Evolutionary conservation across 2,113 vertebrate genomes (phyloP).

Genomic region (Anolis sagrei): DNA sequence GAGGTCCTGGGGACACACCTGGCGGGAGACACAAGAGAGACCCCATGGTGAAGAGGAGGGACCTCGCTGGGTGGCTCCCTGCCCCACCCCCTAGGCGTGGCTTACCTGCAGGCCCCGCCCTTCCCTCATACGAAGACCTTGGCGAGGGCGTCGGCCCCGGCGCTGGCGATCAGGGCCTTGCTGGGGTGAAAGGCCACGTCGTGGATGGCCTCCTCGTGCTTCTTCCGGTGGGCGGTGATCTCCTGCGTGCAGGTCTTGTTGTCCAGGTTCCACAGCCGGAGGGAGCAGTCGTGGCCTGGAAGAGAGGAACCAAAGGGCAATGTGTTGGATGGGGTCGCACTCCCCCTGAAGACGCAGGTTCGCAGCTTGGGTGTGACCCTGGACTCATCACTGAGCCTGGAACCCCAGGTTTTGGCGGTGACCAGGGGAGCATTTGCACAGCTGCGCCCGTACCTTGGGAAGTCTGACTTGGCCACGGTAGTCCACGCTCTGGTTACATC

Average conservation of each 20-base stretch:
- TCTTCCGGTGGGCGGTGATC: conserved; percentile 92
- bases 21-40: neutral
- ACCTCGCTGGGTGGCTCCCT: conserved; percentile 14
- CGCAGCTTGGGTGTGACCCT: no score
- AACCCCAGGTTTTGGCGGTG: no score
- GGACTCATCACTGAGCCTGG: no score
- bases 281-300: conserved; percentile 91
- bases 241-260: conserved; percentile 92
- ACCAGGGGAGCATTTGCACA: no score
- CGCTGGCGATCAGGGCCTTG: conserved; percentile 89
- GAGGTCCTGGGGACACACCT: conserved; percentile 2
- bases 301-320: neutral
- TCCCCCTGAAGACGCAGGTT: no score
- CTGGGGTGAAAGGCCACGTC: conserved; percentile 92
- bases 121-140: conserved; percentile 88
- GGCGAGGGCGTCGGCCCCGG: conserved; percentile 89
- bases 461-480: no score
- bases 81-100: neutral
- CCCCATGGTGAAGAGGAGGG: neutral
- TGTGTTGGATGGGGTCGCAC: no score
- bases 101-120: conserved; percentile 28
- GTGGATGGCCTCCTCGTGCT: conserved; percentile 92
- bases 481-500: no score
- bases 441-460: no score
- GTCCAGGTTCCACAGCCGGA: conserved; percentile 92